These are phyloP conservation scores for Cisticola juncidis DNA, from an alignment of 2,113 vertebrate species.

Conservation along the genomic window DNA sequence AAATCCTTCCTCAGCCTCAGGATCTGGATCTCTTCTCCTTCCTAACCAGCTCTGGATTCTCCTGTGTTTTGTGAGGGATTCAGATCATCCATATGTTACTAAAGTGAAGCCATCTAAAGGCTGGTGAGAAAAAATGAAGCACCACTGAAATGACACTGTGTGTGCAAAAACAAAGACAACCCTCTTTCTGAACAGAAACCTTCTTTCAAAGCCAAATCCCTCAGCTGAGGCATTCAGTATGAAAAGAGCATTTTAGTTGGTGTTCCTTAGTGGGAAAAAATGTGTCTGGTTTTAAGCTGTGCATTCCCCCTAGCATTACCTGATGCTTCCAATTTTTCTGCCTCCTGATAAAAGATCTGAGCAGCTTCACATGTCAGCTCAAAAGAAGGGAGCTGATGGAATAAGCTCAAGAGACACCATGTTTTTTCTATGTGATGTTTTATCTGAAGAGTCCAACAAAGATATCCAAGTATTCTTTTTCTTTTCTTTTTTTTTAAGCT, in stretches of 20 bases:
- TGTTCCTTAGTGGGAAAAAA: not conserved
- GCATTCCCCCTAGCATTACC: not conserved
- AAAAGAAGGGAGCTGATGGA: not conserved
- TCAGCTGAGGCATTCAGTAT: not conserved
- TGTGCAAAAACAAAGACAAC: not conserved
- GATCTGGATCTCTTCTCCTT: not conserved
- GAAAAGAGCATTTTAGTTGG: not conserved
- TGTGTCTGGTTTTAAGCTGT: not conserved
- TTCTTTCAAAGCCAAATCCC: not conserved
- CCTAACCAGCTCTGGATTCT: not conserved
- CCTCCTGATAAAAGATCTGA: not conserved
- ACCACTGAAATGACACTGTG: not conserved
- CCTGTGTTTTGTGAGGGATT: not conserved
- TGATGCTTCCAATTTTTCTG: not conserved
- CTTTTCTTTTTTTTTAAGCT: not conserved
- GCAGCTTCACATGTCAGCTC: not conserved
- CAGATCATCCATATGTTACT: not conserved
- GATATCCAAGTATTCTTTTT: not conserved
- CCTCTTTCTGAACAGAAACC: not conserved
- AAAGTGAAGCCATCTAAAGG: not conserved
- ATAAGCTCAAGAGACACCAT: not conserved
- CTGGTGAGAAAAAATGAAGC: not conserved
- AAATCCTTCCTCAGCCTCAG: rapidly evolving
- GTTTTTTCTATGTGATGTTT: constrained; percentile 13
- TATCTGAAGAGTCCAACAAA: constrained; percentile 26